Evolutionary conservation across 2,113 vertebrate genomes (phyloP), one percentile per base, ranked within the genome.

Genomic region (Chiloscyllium plagiosum): DNA sequence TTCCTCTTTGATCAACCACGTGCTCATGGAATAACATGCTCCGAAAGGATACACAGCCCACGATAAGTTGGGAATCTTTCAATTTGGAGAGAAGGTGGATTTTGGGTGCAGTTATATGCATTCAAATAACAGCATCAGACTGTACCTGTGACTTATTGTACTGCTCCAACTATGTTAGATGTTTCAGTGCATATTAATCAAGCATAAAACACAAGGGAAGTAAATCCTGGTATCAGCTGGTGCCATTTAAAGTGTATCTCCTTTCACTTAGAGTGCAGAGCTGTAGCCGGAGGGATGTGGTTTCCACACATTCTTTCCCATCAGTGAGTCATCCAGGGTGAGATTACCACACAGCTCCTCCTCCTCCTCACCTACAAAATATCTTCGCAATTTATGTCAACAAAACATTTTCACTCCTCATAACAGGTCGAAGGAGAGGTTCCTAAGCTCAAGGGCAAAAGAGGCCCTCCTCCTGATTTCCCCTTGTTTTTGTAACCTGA

Each of bases 111-210:
- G 65, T 66, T 6, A 47, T 47, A 47, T 47, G 85, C 24, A 10
- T 87, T 87, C 37, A 85, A 17, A 4, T 85, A 50, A 87, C 85
- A 87, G 85, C 85, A 87, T 22, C 20, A 87, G 85, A 87, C 85
- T 87, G 85, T 87, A 52, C 85, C 52, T 87, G 47, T 26, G 29
- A 26, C 2, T 87, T 56, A 52, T 24, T 52, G 47, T 56, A 8
- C 85, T 52, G 50, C 47, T 56, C 29, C 24, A 33, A 61, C 50
- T 89, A 61, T 89, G 26, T 89, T 33, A 56, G 86, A 89, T 89
- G 86, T 89, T 89, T 61, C 86, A 61, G 5, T 89, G 86, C 86
- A 89, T 61, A 89, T 89, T 89, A 33, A 89, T 61, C 86, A 61
- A 89, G 29, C 20, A 52, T 50, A 87, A 89, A 89, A 89, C 50